A percentile compares a stretch with the other conserved stretches of the same genome.
These are phyloP conservation scores for Coboldia fuscipes DNA, from an alignment of 1,140 invertebrate genomes.

Conservation along the genomic window DNA sequence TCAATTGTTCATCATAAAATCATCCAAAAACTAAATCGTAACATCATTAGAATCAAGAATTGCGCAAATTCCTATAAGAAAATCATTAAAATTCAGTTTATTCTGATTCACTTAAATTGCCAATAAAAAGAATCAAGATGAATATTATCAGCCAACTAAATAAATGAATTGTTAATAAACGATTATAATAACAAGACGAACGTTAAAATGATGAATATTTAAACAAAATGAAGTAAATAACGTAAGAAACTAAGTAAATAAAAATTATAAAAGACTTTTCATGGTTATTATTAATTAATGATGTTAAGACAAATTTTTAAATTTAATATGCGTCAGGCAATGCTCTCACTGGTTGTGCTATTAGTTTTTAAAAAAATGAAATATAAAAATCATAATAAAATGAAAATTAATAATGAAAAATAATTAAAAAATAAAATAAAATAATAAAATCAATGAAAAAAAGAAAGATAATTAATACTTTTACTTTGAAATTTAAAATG, in stretches of 20 bases:
- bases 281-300: background rate
- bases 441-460: background rate
- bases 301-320: no score
- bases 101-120: no score
- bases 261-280: background rate
- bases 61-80: no score
- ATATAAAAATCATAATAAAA: conserved; percentile 6
- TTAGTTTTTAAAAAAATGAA: conserved; percentile 10
- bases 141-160: no score
- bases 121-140: no score
- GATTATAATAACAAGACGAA: no score
- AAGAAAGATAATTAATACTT: conserved; percentile 1
- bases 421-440: conserved; percentile 3
- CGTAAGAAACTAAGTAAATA: background rate
- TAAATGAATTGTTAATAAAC: no score
- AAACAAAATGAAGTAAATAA: no score
- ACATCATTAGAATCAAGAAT: no score
- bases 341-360: conserved; percentile 24
- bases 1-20: no score
- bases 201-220: background rate
- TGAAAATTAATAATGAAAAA: conserved; percentile 11
- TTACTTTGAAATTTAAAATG: background rate
- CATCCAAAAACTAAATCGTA: no score
- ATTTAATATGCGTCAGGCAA: conserved; percentile 14
- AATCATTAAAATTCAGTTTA: no score